These are phyloP conservation scores for Enteromius radiatus DNA, from an alignment of 2,797 vertebrate species.

Conservation along the genomic window DNA sequence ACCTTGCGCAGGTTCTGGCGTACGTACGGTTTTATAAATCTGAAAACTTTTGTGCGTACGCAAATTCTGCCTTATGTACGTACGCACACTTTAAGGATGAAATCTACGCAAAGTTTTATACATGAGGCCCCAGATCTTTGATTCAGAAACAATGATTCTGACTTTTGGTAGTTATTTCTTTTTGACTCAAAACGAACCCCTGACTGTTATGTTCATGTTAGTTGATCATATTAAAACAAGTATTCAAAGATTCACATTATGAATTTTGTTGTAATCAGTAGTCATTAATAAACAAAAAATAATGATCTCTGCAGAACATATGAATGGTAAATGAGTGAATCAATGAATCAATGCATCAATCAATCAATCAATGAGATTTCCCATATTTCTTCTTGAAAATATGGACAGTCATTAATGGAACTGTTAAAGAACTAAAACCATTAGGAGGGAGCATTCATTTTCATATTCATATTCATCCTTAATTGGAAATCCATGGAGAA, in stretches of 20 bases:
- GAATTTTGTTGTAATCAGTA: neutral
- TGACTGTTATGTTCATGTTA: neutral
- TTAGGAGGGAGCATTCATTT: neutral
- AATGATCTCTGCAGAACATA: neutral
- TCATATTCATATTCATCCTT: neutral
- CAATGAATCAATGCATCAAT: neutral
- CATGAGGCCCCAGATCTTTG: no score
- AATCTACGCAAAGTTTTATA: no score
- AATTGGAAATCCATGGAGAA: neutral
- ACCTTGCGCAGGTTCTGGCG: no score
- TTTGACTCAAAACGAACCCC: neutral
- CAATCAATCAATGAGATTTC: neutral
- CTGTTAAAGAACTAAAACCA: no score
- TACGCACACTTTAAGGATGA: no score
- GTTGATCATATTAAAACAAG: neutral
- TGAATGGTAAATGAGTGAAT: no score
- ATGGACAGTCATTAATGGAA: neutral
- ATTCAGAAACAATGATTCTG: neutral
- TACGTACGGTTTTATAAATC: no score
- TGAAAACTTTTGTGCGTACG: no score
- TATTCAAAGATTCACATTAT: neutral
- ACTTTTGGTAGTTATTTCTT: neutral
- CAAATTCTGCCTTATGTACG: no score
- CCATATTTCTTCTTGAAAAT: neutral
- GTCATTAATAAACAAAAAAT: neutral